Evolutionary conservation across 2,797 vertebrate species (phyloP).

Genomic region (Tarsius wallacei): DNA sequence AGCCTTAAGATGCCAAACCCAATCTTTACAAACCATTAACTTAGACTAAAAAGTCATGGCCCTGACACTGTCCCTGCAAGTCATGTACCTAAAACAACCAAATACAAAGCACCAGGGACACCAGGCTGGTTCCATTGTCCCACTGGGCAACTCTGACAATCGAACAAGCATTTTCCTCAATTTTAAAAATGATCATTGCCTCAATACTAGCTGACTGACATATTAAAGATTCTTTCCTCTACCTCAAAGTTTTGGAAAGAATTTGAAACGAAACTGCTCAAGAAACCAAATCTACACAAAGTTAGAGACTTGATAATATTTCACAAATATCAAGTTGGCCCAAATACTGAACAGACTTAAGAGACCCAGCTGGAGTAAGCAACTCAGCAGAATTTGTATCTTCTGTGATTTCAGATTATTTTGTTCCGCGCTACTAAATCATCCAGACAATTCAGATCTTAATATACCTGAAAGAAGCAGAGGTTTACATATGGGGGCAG

Average conservation of each 20-base stretch:
- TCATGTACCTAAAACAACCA: not conserved
- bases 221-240: slow-evolving; percentile 18
- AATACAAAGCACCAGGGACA: not conserved
- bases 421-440: not conserved
- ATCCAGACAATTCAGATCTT: slow-evolving; percentile 9
- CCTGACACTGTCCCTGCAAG: not conserved
- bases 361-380: not conserved
- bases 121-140: not conserved
- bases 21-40: slow-evolving; percentile 39
- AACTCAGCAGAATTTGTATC: not conserved
- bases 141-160: not conserved
- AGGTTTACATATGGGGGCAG: not conserved
- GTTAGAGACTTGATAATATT: slow-evolving; percentile 52
- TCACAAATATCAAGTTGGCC: slow-evolving; percentile 7
- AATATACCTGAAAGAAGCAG: slow-evolving; percentile 57
- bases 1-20: not conserved
- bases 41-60: slow-evolving; percentile 21
- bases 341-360: slow-evolving; percentile 56
- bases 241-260: slow-evolving; percentile 31
- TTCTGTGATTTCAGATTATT: slow-evolving; percentile 33
- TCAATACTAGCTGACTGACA: not conserved
- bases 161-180: slow-evolving; percentile 41
- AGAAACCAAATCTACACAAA: slow-evolving; percentile 6
- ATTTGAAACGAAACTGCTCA: slow-evolving; percentile 43
- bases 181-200: slow-evolving; percentile 24